Evolutionary conservation across 2,113 vertebrate genomes (phyloP), one percentile per base, ranked within the genome.

Genomic region (Verasper variegatus): DNA sequence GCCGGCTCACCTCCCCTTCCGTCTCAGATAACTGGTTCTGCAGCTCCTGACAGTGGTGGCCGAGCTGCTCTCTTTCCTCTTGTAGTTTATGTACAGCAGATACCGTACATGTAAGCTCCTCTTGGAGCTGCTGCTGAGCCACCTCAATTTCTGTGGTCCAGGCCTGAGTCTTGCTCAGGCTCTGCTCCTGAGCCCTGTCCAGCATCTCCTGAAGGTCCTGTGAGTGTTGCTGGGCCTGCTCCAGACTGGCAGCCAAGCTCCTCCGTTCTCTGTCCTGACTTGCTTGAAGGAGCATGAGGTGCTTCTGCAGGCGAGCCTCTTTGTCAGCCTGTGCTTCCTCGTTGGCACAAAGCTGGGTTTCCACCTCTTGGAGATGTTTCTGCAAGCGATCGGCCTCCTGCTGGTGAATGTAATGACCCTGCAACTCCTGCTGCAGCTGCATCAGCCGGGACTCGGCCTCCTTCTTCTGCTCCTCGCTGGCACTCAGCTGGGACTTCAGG

Each of bases 241-340:
- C 95, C 52, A 98, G 90, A 63, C 93, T 96, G 40, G 88, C 91
- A 54, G 95, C 73, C 31, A 98, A 83, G 52, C 92, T 94, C 86
- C 93, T 95, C 83, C 96, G 95, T 45, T 99, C 97, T 77, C 94
- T 92, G 71, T 97, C 96, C 0, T 97, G 97, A 93, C 96, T 98
- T 35, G 95, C 96, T 78, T 97, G 94, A 73, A 98, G 86, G 20
- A 96, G 93, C 71, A 93, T 89, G 0, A 97, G 95, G 78, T 97
- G 96, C 80, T 93, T 94, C 92, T 97, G 94, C 74, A 98, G 88
- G 35, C 95, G 94, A 77, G 94, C 92, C 74, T 98, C 97, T 90
- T 96, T 96, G 51, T 95, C 90, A 26, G 90, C 85, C 87, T 96
- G 95, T 0, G 95, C 76, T 47, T 96, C 95, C 77, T 97, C 96